Percentiles rank a stretch among this genome's conserved stretches.
phyloP scores from a whole-genome alignment of 1,140 invertebrate species.

The Drosophila kepulauana region DNA sequence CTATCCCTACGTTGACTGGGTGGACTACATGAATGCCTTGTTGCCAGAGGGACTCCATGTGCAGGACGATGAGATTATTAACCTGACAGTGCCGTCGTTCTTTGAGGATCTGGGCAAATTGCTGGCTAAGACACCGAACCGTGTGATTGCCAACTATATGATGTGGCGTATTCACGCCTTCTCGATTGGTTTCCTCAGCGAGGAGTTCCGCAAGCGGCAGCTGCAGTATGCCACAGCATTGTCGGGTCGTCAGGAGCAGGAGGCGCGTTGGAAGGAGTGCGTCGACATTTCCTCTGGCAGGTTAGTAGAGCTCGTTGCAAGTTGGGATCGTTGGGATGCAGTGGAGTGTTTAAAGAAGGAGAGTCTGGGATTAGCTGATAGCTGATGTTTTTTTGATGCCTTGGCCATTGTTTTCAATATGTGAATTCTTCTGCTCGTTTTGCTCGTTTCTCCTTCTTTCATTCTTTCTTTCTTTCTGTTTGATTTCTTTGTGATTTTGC shows the following conservation, averaged over 20 bases:
- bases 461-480: conserved; percentile 47
- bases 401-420: conserved; percentile 7
- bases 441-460: conserved; percentile 47
- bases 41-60: conserved; percentile 88
- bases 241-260: conserved; percentile 90
- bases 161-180: conserved; percentile 92
- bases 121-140: conserved; percentile 86
- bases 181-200: conserved; percentile 91
- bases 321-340: not conserved
- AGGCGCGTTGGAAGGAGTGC: conserved; percentile 95
- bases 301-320: conserved; percentile 80
- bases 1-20: conserved; percentile 87
- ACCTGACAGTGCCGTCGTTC: conserved; percentile 92
- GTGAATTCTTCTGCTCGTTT: conserved; percentile 20
- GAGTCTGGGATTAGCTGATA: conserved; percentile 25
- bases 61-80: conserved; percentile 90
- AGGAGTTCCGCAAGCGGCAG: conserved; percentile 89
- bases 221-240: conserved; percentile 90
- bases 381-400: conserved; percentile 19
- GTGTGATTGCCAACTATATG: conserved; percentile 90
- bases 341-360: not conserved
- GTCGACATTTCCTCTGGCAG: conserved; percentile 90
- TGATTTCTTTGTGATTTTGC: conserved; percentile 78
- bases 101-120: conserved; percentile 89
- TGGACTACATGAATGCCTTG: conserved; percentile 92